phyloP scores from a whole-genome alignment of 2,888 invertebrate species.

The Brenthis ino region DNA sequence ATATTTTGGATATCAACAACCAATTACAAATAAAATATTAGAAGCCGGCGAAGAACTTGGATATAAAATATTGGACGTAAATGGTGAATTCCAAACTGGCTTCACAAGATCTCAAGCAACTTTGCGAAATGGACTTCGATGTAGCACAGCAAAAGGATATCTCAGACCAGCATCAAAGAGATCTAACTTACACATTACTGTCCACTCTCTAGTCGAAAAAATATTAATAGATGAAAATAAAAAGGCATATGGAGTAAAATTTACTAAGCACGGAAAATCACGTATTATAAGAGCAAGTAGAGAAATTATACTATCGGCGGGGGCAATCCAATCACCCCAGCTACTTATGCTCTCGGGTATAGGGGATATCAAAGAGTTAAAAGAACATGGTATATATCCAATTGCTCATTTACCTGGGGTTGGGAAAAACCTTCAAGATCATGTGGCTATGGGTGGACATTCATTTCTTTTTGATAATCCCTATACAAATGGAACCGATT shows the following conservation, averaged over 20 bases:
- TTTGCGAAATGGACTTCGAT: slow-evolving; percentile 88
- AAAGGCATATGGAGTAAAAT: slow-evolving; percentile 85
- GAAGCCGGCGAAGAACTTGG: slow-evolving; percentile 87
- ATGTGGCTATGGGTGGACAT: slow-evolving; percentile 90
- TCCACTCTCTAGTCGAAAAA: slow-evolving; percentile 86
- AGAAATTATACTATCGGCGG: slow-evolving; percentile 94
- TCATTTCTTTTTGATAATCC: slow-evolving; percentile 87
- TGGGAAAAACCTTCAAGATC: slow-evolving; percentile 91
- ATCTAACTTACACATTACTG: slow-evolving; percentile 87
- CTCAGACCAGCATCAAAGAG: slow-evolving; percentile 85
- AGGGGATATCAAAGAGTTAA: slow-evolving; percentile 85
- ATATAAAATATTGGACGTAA: slow-evolving; percentile 87
- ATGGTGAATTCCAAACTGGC: slow-evolving; percentile 90
- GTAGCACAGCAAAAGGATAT: slow-evolving; percentile 92
- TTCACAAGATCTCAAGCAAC: slow-evolving; percentile 90
- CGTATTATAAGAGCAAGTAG: slow-evolving; percentile 83
- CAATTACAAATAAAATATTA: slow-evolving; percentile 86
- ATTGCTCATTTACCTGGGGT: slow-evolving; percentile 86
- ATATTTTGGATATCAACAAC: slow-evolving; percentile 86
- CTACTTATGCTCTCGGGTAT: slow-evolving; percentile 93
- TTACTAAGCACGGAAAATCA: slow-evolving; percentile 81
- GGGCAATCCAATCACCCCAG: slow-evolving; percentile 92
- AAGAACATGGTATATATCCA: slow-evolving; percentile 82
- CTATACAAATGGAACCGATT: slow-evolving; percentile 79
- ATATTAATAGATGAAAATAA: slow-evolving; percentile 84